Evolutionary conservation across 2,797 vertebrate genomes (phyloP).

Genomic region (Rhincodon typus): DNA sequence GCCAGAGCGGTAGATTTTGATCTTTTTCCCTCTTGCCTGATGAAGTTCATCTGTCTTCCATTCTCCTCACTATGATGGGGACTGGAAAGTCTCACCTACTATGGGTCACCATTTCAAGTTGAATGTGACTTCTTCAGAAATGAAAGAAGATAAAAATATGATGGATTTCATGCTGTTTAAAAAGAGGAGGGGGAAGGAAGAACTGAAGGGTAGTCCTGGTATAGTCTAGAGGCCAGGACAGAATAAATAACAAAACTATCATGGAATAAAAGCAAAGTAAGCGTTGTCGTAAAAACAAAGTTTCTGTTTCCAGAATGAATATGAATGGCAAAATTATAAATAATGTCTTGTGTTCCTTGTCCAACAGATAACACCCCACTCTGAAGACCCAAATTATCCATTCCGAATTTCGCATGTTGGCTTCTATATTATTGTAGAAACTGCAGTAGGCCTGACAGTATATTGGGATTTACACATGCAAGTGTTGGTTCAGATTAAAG

Average conservation of each 20-base stretch:
- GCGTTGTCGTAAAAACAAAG: neutral
- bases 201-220: no score
- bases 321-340: neutral
- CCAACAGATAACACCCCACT: neutral
- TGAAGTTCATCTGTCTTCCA: no score
- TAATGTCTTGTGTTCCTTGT: neutral
- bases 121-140: no score
- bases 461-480: conserved; percentile 26
- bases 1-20: no score
- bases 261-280: neutral
- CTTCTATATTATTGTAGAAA: neutral
- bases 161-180: no score
- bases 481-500: neutral
- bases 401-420: neutral
- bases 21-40: no score
- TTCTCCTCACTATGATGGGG: no score
- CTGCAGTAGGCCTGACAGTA: neutral
- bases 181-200: no score
- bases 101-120: no score
- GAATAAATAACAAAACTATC: neutral
- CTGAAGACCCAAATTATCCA: neutral
- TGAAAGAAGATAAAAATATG: no score
- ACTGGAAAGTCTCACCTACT: no score
- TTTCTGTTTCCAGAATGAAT: neutral
- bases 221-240: neutral